Percentiles rank a stretch among this genome's conserved stretches.
Conservation (phyloP, 2,113 vertebrate genomes). For the Mormyrus iriodes region DNA sequence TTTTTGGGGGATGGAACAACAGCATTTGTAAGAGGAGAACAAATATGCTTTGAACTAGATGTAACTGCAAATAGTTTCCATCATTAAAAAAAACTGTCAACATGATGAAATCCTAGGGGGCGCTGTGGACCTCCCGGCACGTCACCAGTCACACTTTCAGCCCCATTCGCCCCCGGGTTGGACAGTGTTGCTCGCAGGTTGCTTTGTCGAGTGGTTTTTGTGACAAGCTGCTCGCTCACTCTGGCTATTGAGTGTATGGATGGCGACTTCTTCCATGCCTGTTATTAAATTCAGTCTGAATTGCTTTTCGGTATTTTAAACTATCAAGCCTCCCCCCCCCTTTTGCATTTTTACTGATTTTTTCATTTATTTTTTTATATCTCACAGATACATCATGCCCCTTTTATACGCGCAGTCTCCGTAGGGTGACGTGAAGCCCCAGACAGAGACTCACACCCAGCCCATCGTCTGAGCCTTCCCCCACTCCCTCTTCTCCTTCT, state of each 20-base stretch:
- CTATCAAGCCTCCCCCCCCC: no score
- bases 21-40: not conserved
- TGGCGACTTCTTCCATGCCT: not conserved
- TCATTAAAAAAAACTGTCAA: not conserved
- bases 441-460: not conserved
- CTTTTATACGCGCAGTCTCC: not conserved
- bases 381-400: not conserved
- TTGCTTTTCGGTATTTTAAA: not conserved
- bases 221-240: not conserved
- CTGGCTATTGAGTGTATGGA: not conserved
- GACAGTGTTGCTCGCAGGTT: not conserved
- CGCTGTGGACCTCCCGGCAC: not conserved
- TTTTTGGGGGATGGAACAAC: not conserved
- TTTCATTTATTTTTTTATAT: not conserved
- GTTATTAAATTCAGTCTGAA: not conserved
- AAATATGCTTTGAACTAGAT: not conserved
- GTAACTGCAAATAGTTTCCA: not conserved
- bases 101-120: not conserved
- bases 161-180: not conserved
- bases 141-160: not conserved
- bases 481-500: not conserved
- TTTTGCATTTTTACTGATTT: not conserved
- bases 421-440: not conserved
- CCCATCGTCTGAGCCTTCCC: not conserved
- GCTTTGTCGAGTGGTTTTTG: not conserved